Evolutionary conservation across 1,140 invertebrate species (phyloP), one percentile per base, ranked within the genome.

Genomic region (Chymomyza costata): DNA sequence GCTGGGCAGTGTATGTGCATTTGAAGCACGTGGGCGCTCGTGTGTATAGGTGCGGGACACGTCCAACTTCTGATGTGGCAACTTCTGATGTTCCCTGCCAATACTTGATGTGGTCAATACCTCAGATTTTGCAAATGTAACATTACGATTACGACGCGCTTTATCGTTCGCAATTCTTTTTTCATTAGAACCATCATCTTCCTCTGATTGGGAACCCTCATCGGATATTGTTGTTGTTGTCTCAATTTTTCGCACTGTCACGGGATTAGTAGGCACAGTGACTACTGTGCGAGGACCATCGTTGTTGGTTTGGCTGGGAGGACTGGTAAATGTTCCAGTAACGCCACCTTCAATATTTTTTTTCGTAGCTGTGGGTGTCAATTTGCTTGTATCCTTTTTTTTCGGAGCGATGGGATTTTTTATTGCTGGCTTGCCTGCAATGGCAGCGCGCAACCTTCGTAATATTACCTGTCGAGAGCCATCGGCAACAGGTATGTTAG

Each of bases 51-150:
- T 65, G 28, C 53, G 47, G 5, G 73, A 67, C 34, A 28, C 15
- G 28, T 63, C 38, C 6, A 32, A 7, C 3, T 57, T 35, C 2
- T 37, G 14, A 7, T 53, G 47, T 34, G 44, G 30, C 0, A 21
- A 34, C 2, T 61, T 44, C n/a, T 51, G 18, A 6, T 65, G 13
- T 7, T 59, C 37, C 15, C 73, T 80, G 2, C 69, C 64, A 1
- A 53, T 73, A 32, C 83, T 83, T 0, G 78, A 82, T 0, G 78
- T 82, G 14, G 78, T 82, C 35, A 82, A 13, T 10, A 83, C 58
- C 25, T 62, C 68, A 1, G 71, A 80, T 48, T 82, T 82, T 8
- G 65, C 49, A 28, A 82, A 39, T 0, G 80, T 80, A 18, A 71
- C 46, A 0, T 64, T 68, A 2, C 78, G 67, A 25, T 68, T 54